Evolutionary conservation across 2,888 invertebrate species (phyloP).

Genomic region (Cataglyphis livida): DNA sequence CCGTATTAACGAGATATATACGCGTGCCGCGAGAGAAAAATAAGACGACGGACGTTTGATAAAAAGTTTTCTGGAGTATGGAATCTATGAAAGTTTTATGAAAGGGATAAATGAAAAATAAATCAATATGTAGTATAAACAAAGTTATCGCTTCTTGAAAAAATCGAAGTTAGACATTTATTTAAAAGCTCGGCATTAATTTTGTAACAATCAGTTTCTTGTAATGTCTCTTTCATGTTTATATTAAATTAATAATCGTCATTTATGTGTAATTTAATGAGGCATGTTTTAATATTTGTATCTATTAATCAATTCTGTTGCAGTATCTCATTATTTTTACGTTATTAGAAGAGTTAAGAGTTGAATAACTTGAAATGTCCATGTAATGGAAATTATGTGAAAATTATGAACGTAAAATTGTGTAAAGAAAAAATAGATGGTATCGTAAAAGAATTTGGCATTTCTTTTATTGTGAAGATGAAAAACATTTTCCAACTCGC

Average conservation of each 20-base stretch:
- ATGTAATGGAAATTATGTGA: background rate
- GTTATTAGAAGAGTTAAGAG: background rate
- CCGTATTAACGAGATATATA: background rate
- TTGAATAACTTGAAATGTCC: background rate
- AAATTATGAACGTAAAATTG: background rate
- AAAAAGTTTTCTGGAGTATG: background rate
- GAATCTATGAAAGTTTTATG: background rate
- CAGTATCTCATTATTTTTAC: background rate
- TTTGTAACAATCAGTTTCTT: background rate
- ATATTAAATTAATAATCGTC: background rate
- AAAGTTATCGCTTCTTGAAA: background rate
- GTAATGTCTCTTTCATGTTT: background rate
- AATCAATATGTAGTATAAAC: background rate
- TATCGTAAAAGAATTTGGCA: background rate
- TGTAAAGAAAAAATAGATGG: background rate
- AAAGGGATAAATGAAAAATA: background rate
- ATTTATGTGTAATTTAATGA: constrained; percentile 14
- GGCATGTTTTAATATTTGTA: background rate
- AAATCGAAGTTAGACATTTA: background rate
- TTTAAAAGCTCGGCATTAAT: background rate
- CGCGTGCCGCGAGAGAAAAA: constrained; percentile 13
- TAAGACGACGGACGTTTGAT: background rate
- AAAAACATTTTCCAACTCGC: background rate
- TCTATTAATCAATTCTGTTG: background rate
- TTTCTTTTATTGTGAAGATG: background rate